phyloP scores from a whole-genome alignment of 2,888 invertebrate species.

The Cabera pusaria region DNA sequence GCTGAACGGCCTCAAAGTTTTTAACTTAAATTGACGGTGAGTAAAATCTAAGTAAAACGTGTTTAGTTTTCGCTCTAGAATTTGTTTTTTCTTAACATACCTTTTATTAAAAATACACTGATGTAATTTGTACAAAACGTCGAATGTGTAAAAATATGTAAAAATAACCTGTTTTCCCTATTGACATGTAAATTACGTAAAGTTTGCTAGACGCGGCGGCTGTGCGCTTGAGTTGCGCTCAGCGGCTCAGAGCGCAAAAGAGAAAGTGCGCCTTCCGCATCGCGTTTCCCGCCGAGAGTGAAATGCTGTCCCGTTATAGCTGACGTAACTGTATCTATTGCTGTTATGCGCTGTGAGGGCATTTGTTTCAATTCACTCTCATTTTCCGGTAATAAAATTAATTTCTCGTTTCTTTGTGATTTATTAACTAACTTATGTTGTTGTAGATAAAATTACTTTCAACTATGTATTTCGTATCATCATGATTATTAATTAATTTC shows the following conservation, averaged over 20 bases:
- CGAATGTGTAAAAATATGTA: too few relatives aligned
- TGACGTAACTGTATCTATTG: slow-evolving; percentile 68
- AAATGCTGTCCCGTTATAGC: slow-evolving; percentile 78
- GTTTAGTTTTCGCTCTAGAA: slow-evolving; percentile 1
- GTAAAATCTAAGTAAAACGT: too few relatives aligned
- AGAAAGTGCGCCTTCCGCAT: slow-evolving; percentile 81
- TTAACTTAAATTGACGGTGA: too few relatives aligned
- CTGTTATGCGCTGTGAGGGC: slow-evolving; percentile 48
- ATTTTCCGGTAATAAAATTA: slow-evolving; percentile 17
- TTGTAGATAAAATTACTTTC: too few relatives aligned
- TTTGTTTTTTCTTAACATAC: too few relatives aligned
- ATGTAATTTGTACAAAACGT: too few relatives aligned
- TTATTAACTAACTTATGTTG: too few relatives aligned
- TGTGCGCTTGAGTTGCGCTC: slow-evolving; percentile 37
- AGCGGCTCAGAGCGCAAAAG: slow-evolving; percentile 66
- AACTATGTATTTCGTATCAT: too few relatives aligned
- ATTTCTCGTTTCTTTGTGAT: too few relatives aligned
- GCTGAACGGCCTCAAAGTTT: too few relatives aligned
- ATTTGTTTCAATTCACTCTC: slow-evolving; percentile 27
- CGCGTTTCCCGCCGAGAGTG: slow-evolving; percentile 81
- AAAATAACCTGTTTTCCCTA: not conserved
- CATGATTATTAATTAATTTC: too few relatives aligned
- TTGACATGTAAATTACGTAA: slow-evolving; percentile 23
- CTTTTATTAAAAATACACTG: too few relatives aligned
- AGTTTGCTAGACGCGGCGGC: slow-evolving; percentile 11